Base-by-base conservation (phyloP, 2,888 invertebrate species). In the Parnassius mnemosyne region DNA sequence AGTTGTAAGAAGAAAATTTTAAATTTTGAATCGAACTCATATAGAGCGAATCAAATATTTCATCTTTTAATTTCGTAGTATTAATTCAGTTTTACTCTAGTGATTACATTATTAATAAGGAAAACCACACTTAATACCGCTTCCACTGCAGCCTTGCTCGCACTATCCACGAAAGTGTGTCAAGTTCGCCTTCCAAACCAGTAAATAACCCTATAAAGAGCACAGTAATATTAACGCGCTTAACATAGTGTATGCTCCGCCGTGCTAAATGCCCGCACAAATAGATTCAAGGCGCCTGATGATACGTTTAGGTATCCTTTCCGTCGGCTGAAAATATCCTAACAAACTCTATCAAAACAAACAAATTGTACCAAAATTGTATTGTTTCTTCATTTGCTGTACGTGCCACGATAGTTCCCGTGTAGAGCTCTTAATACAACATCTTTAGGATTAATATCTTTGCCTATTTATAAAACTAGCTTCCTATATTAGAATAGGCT, bases 111-210 rank as follows among this genome's bases (percentile, higher is more conserved):
- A n/a, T n/a, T 10, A 46, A 60, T 43, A 61, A 61, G 61, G 51
- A 56, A 52, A 56, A 60, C 49, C 47, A 50, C 55, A 16, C 10
- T 20, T 3, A 12, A 47, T 12, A 47, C n/a, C 49, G 20, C 46
- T 41, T 34, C 47, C 46, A 53, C 41, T 41, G 34, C 13, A 56
- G 43, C 49, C 49, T 60, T 63, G 58, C 13, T 16, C 53, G 60
- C 61, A n/a, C 16, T 47, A 57, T 41, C 53, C 16, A 10, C 50
- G 20, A n/a, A 57, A 47, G 55, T 60, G 59, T 75, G 81, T 80
- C 80, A 80, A 80, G 80, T 79, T 79, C 79, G 71, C 64, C 62
- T 54, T 65, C 66, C 68, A 67, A 72, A 72, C 64, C 68, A 64
- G 67, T 73, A 72, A 73, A 77, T 72, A 52, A 64, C 54, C 69